Evolutionary conservation across 2,113 vertebrate species (phyloP).

Genomic region (Colossoma macropomum): DNA sequence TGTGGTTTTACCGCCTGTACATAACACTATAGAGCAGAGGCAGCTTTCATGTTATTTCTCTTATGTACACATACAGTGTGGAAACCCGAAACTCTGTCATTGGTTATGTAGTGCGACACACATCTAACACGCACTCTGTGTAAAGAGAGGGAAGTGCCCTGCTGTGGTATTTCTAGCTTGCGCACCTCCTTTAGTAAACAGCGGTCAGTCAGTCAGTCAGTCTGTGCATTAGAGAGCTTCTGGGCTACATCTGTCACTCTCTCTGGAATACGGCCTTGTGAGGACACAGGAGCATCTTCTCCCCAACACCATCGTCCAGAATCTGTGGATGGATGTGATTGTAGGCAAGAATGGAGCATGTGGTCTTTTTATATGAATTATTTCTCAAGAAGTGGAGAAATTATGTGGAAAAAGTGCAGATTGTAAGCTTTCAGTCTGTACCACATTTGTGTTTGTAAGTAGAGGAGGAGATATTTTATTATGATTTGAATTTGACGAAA

Average conservation of each 20-base stretch:
- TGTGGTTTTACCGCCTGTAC: not conserved
- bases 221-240: not conserved
- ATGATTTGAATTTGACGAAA: not conserved
- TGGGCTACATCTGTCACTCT: slow-evolving; percentile 57
- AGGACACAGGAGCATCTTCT: slow-evolving; percentile 64
- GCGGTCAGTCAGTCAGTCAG: slow-evolving; percentile 21
- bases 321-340: not conserved
- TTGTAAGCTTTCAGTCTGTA: no score
- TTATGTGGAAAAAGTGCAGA: no score
- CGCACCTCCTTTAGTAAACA: slow-evolving; percentile 55
- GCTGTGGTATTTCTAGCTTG: slow-evolving; percentile 42
- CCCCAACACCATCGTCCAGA: not conserved
- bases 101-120: not conserved
- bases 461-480: not conserved
- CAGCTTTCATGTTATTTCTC: not conserved
- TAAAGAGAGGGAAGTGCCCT: slow-evolving; percentile 39
- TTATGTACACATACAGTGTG: not conserved
- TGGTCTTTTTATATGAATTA: no score
- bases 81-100: slow-evolving; percentile 19
- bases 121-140: slow-evolving; percentile 24
- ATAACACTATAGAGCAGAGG: not conserved
- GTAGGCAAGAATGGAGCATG: not conserved
- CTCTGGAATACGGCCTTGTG: slow-evolving; percentile 71
- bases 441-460: no score
- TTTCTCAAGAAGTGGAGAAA: no score